A percentile compares a stretch with the other conserved stretches of the same genome.
These are phyloP conservation scores for Aphis gossypii DNA, from an alignment of 1,140 invertebrate genomes.

Conservation along the genomic window DNA sequence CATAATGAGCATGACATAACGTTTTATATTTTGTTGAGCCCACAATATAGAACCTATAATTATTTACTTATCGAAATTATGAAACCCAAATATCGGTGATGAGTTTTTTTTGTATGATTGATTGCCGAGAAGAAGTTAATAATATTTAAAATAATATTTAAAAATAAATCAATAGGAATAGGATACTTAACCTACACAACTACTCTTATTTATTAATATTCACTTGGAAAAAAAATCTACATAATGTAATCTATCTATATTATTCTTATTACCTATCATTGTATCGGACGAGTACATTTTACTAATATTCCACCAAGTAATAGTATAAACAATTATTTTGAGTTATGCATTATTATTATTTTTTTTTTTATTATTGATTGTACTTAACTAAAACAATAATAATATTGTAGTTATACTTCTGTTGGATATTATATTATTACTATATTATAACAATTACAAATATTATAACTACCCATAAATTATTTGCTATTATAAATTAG, in stretches of 20 bases:
- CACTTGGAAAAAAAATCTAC: neutral
- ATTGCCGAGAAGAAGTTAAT: neutral
- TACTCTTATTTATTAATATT: slow-evolving; percentile 1
- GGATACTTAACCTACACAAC: neutral
- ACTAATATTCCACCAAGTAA: slow-evolving; percentile 47
- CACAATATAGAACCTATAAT: neutral
- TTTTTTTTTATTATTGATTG: neutral
- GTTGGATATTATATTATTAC: slow-evolving; percentile 17
- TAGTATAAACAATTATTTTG: neutral
- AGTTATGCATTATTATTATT: neutral
- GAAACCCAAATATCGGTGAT: neutral
- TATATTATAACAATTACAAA: neutral
- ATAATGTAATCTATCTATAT: neutral
- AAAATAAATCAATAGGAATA: neutral
- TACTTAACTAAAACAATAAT: neutral
- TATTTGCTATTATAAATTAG: neutral
- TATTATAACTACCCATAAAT: neutral
- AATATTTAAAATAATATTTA: neutral
- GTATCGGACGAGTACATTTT: neutral
- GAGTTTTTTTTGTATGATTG: neutral
- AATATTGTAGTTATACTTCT: neutral
- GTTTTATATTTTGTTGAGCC: neutral
- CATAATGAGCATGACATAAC: neutral
- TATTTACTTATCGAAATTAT: neutral
- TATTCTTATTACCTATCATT: neutral